Evolutionary conservation across 2,797 vertebrate species (phyloP).

Genomic region (Danio aesculapii): DNA sequence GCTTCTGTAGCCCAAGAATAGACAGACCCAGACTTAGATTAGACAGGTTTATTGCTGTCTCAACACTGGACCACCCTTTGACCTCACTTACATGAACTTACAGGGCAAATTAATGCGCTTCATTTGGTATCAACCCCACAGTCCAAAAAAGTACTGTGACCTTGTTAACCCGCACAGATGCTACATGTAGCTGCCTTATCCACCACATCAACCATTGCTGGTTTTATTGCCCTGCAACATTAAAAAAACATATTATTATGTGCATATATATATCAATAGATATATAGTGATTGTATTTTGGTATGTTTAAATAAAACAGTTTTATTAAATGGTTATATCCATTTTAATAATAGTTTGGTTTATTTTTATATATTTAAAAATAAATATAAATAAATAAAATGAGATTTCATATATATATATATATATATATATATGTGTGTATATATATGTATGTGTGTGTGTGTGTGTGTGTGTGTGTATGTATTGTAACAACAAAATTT

Average conservation of each 20-base stretch:
- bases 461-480: too few relatives aligned
- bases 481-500: too few relatives aligned
- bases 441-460: too few relatives aligned
- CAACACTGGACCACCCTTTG: constrained; percentile 32
- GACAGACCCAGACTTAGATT: constrained; percentile 48
- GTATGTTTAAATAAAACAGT: too few relatives aligned
- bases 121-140: constrained; percentile 40
- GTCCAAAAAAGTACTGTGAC: constrained; percentile 43
- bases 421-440: too few relatives aligned
- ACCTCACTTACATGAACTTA: constrained; percentile 45
- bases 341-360: too few relatives aligned
- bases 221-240: neutral
- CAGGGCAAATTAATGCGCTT: constrained; percentile 39
- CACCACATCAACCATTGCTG: neutral
- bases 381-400: too few relatives aligned
- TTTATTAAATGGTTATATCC: too few relatives aligned
- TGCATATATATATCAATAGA: too few relatives aligned
- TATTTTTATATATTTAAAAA: too few relatives aligned
- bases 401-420: too few relatives aligned
- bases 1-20: constrained; percentile 44
- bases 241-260: neutral
- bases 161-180: constrained; percentile 38
- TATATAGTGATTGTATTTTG: too few relatives aligned
- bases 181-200: constrained; percentile 25
- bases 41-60: constrained; percentile 50